These are phyloP conservation scores for Eufriesea mexicana DNA, from an alignment of 1,140 invertebrate genomes.

Conservation along the genomic window DNA sequence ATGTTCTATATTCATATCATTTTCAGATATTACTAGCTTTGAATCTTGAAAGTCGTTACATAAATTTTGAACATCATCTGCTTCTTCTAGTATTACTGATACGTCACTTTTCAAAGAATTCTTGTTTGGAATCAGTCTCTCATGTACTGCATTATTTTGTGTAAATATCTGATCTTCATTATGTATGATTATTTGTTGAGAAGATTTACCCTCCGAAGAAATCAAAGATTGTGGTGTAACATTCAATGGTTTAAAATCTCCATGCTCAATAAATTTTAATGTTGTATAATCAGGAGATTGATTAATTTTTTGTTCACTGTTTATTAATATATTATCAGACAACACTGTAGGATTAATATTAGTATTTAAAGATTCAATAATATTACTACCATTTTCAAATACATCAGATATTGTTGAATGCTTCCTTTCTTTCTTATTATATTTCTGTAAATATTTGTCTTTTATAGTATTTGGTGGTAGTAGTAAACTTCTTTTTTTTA, in stretches of 20 bases:
- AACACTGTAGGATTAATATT: neutral
- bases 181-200: neutral
- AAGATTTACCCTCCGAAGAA: neutral
- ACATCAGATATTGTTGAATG: neutral
- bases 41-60: constrained; percentile 12
- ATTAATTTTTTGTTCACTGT: neutral
- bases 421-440: neutral
- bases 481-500: constrained; percentile 57
- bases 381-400: constrained; percentile 3
- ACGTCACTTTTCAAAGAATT: neutral
- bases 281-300: neutral
- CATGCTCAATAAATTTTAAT: neutral
- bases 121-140: neutral
- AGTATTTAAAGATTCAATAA: neutral
- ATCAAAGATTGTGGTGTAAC: neutral
- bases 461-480: constrained; percentile 67
- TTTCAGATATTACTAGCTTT: neutral
- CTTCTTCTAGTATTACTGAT: neutral
- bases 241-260: neutral
- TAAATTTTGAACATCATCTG: constrained; percentile 14
- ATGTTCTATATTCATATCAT: neutral
- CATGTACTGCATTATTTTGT: neutral
- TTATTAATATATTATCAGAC: neutral
- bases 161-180: neutral
- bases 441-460: constrained; percentile 51